A percentile compares a stretch with the other conserved stretches of the same genome.
Evolutionary conservation across 2,113 vertebrate genomes (phyloP).

Genomic region (Sander vitreus): DNA sequence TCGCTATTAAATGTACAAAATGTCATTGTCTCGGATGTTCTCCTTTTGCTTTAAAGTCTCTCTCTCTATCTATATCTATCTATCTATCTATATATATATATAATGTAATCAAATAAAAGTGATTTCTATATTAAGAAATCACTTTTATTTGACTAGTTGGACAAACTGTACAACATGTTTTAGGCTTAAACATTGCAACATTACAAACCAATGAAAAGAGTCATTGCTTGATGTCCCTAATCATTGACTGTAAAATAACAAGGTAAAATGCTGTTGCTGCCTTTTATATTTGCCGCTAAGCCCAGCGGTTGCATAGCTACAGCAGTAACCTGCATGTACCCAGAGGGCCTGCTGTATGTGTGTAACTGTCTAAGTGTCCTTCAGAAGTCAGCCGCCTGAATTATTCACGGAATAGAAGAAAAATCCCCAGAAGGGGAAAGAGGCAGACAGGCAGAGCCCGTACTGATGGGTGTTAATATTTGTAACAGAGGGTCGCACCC

Average conservation of each 20-base stretch:
- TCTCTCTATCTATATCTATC: no score
- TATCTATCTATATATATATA: no score
- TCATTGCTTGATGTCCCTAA: no score
- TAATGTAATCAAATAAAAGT: no score
- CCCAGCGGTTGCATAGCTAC: not conserved
- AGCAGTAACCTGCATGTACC: not conserved
- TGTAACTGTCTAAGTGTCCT: slow-evolving; percentile 13
- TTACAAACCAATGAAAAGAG: not conserved
- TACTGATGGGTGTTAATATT: slow-evolving; percentile 3
- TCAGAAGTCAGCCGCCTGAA: slow-evolving; percentile 21
- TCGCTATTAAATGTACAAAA: not conserved
- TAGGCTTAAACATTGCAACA: not conserved
- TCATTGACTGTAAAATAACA: not conserved
- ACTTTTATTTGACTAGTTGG: not conserved
- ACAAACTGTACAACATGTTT: not conserved
- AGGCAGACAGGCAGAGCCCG: not conserved
- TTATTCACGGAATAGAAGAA: slow-evolving; percentile 40
- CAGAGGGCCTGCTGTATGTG: not conserved
- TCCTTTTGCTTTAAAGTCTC: not conserved
- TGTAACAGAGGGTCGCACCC: not conserved
- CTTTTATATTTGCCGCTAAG: not conserved
- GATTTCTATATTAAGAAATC: not conserved
- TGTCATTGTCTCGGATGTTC: not conserved
- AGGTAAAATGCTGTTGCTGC: not conserved
- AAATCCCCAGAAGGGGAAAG: not conserved